Conservation (phyloP, 1,140 invertebrate species). For the Nymphalis io region DNA sequence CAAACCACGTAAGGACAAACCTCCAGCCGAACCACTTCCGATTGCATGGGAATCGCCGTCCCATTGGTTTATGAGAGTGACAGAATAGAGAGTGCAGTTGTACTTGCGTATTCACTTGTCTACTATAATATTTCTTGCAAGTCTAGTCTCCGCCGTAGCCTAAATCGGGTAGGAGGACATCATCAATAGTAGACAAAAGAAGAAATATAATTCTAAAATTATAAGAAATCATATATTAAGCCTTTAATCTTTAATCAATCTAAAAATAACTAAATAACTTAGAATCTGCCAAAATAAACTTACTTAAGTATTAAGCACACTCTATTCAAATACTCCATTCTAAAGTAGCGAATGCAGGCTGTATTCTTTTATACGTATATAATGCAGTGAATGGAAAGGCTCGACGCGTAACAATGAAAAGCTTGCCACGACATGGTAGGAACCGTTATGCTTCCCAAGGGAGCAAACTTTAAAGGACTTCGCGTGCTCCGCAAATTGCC, state of each 20-base stretch:
- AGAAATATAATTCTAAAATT: no score
- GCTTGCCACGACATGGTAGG: constrained; percentile 36
- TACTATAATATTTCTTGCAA: no score
- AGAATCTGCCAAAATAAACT: background rate
- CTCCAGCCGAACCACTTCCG: no score
- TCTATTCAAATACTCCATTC: constrained; percentile 4
- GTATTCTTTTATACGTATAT: constrained; percentile 23
- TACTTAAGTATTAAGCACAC: background rate
- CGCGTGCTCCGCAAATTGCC: constrained; percentile 63
- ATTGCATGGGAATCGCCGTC: no score
- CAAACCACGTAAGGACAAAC: no score
- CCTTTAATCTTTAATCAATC: background rate
- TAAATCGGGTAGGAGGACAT: no score
- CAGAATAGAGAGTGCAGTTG: no score
- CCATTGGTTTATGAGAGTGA: no score
- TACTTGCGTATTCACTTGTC: no score
- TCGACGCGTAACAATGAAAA: constrained; percentile 25
- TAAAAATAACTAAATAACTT: background rate
- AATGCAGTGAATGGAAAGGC: constrained; percentile 16
- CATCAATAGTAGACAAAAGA: no score
- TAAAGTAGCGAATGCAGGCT: constrained; percentile 19
- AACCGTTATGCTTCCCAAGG: constrained; percentile 49
- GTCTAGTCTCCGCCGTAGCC: no score
- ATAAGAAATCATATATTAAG: background rate
- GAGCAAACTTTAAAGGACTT: constrained; percentile 64